Evolutionary conservation across 2,113 vertebrate species (phyloP).

Genomic region (Telmatochromis brachygnathus): DNA sequence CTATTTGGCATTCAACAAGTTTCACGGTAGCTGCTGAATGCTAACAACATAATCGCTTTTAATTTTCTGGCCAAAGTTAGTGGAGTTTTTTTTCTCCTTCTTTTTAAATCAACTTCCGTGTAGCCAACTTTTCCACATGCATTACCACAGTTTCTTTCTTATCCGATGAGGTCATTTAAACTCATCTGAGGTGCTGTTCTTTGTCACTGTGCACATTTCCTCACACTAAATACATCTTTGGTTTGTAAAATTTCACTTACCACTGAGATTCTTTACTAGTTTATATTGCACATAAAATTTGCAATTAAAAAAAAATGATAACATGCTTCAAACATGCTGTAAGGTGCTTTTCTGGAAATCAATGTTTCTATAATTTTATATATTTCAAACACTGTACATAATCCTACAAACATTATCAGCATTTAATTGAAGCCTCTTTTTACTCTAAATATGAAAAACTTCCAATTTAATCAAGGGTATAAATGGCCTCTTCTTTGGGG

Average conservation of each 20-base stretch:
- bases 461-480: background rate
- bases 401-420: background rate
- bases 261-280: background rate
- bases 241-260: background rate
- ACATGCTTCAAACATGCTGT: background rate
- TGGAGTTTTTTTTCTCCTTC: background rate
- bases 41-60: background rate
- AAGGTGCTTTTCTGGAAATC: conserved; percentile 2
- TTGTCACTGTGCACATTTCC: background rate
- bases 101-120: conserved; percentile 15
- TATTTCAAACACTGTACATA: background rate
- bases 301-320: background rate
- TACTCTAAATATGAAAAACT: background rate
- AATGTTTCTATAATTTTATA: background rate
- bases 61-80: background rate
- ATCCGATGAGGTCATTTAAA: background rate
- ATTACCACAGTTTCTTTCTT: background rate
- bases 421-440: background rate
- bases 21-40: background rate
- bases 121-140: conserved; percentile 36
- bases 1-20: background rate
- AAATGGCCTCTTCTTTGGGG: background rate
- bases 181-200: background rate
- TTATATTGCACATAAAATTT: too few relatives aligned
- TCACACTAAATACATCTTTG: background rate